phyloP scores from a whole-genome alignment of 1,140 invertebrate genomes.

The Armadillidium nasatum region DNA sequence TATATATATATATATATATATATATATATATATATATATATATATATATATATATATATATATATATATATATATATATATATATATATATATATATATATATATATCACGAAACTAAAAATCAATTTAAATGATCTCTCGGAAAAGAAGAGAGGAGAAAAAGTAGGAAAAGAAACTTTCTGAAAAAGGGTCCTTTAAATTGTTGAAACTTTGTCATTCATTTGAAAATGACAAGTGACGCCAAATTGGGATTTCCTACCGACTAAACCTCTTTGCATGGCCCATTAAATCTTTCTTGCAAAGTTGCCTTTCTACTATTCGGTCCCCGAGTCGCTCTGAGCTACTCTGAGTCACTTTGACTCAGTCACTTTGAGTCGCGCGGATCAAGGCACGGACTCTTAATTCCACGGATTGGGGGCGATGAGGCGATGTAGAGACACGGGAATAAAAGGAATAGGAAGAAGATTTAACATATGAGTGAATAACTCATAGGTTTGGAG shows the following conservation, averaged over 20 bases:
- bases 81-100: too few species aligned
- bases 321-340: neutral
- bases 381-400: neutral
- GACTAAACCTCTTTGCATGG: conserved; percentile 1
- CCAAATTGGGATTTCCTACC: conserved; percentile 1
- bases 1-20: too few species aligned
- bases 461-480: neutral
- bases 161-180: too few species aligned
- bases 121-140: too few species aligned
- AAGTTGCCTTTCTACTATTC: neutral
- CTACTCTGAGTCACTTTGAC: neutral
- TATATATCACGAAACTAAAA: too few species aligned
- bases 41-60: too few species aligned
- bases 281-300: neutral
- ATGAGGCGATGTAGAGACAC: neutral
- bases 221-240: neutral
- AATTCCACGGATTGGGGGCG: neutral
- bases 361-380: neutral
- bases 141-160: too few species aligned
- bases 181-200: too few species aligned
- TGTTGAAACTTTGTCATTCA: neutral
- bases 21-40: too few species aligned
- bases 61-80: too few species aligned
- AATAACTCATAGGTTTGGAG: too few species aligned
- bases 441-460: neutral